These are phyloP conservation scores for Lasioglossum morio DNA, from an alignment of 2,888 invertebrate genomes.

Conservation along the genomic window DNA sequence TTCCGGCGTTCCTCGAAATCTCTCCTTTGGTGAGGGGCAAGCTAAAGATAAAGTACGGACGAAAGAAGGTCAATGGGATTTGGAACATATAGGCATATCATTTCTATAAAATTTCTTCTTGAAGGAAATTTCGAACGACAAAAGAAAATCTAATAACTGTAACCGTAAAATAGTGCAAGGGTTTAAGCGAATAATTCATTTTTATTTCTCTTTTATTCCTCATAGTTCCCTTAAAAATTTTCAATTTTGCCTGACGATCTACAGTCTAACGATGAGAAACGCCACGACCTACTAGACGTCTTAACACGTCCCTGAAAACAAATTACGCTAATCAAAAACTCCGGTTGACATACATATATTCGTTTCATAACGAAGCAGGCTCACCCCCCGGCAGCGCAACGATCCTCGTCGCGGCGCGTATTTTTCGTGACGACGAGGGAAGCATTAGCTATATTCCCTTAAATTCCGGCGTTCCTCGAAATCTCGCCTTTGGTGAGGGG, in stretches of 20 bases:
- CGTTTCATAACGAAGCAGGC: background rate
- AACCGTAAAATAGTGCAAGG: no score
- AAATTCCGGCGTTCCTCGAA: constrained; percentile 39
- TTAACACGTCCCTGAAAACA: background rate
- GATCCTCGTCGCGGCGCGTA: background rate
- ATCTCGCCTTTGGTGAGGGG: constrained; percentile 25
- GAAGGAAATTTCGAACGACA: no score
- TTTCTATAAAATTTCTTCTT: no score
- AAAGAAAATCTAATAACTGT: no score
- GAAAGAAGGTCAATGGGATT: constrained; percentile 23
- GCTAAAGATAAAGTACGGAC: background rate
- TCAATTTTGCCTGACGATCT: no score
- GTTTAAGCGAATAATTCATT: no score
- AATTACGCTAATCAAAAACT: background rate
- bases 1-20: constrained; percentile 36
- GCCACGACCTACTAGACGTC: no score
- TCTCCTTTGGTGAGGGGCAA: constrained; percentile 21
- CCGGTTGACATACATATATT: background rate
- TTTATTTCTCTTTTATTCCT: no score
- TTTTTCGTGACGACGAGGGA: background rate
- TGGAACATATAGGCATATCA: background rate
- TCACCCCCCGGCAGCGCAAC: background rate
- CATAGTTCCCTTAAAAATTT: no score
- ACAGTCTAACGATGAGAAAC: no score
- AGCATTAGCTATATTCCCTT: constrained; percentile 37